phyloP scores from a whole-genome alignment of 2,888 invertebrate species.

The Ophion slaviceki region DNA sequence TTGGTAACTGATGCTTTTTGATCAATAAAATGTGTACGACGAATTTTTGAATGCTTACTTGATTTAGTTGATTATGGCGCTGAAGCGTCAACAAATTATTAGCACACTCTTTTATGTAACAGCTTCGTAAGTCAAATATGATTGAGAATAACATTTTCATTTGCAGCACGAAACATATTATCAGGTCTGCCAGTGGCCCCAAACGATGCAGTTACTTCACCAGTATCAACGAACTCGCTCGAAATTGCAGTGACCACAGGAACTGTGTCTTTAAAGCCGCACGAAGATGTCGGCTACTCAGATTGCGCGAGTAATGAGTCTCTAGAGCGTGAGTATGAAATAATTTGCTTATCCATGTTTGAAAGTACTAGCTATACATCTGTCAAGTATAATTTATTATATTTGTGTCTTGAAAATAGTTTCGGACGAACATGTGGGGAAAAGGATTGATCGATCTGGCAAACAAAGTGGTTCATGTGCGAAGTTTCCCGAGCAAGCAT shows the following conservation, averaged over 20 bases:
- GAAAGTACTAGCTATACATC: constrained; percentile 22
- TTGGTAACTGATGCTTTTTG: background rate
- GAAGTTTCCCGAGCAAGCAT: constrained; percentile 27
- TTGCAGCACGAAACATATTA: constrained; percentile 26
- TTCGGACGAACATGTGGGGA: constrained; percentile 21
- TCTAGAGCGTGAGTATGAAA: constrained; percentile 12
- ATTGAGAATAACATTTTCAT: constrained; percentile 15
- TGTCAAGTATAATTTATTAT: constrained; percentile 14
- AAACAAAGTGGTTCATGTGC: constrained; percentile 25
- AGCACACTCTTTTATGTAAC: constrained; percentile 11
- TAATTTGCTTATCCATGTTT: constrained; percentile 27
- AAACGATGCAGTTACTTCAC: constrained; percentile 16
- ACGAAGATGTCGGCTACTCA: constrained; percentile 12
- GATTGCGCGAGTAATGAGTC: constrained; percentile 10
- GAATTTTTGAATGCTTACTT: constrained; percentile 18
- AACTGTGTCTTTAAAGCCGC: constrained; percentile 27
- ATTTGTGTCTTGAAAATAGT: constrained; percentile 22
- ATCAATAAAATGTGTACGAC: constrained; percentile 28
- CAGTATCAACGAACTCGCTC: constrained; percentile 20
- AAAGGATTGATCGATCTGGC: constrained; percentile 22
- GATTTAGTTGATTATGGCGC: constrained; percentile 22
- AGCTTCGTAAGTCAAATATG: constrained; percentile 17
- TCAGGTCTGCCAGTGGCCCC: constrained; percentile 19
- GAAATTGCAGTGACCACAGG: constrained; percentile 21
- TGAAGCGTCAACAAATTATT: constrained; percentile 23